phyloP scores from a whole-genome alignment of 1,140 invertebrate genomes.

The Habropoda laboriosa region DNA sequence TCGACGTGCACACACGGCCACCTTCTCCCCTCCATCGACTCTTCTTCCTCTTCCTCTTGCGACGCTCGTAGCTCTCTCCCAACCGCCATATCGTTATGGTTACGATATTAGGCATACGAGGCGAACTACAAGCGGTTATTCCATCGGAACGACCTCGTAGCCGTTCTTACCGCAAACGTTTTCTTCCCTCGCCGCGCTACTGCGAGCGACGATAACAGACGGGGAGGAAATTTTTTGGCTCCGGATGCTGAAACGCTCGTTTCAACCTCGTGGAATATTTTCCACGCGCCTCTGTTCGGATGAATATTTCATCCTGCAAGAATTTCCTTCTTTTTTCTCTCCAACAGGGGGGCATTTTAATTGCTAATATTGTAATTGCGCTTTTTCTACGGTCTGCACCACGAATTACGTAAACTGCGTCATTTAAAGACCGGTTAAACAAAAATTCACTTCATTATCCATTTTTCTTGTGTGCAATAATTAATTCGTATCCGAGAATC shows the following conservation, averaged over 20 bases:
- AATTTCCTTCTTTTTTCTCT: no score
- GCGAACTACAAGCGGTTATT: conserved; percentile 77
- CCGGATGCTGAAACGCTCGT: not conserved
- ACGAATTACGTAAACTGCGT: no score
- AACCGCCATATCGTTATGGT: conserved; percentile 74
- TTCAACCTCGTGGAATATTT: not conserved
- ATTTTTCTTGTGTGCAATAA: not conserved
- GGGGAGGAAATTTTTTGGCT: conserved; percentile 57
- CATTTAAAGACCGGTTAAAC: no score
- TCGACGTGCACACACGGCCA: not conserved
- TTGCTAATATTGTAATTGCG: no score
- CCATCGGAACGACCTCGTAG: conserved; percentile 68
- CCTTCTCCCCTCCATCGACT: conserved; percentile 2
- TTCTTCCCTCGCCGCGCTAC: conserved; percentile 28
- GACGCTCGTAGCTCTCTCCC: conserved; percentile 56
- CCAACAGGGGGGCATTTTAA: no score
- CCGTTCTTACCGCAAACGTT: conserved; percentile 57
- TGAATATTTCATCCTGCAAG: no score
- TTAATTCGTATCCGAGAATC: not conserved
- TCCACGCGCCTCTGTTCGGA: not conserved
- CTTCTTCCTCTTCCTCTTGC: not conserved
- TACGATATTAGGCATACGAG: conserved; percentile 75
- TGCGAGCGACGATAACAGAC: conserved; percentile 49
- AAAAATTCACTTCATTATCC: no score
- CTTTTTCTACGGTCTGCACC: no score